A percentile compares a stretch with the other conserved stretches of the same genome.
Evolutionary conservation across 2,113 vertebrate genomes (phyloP).

Genomic region (Chinchilla lanigera): DNA sequence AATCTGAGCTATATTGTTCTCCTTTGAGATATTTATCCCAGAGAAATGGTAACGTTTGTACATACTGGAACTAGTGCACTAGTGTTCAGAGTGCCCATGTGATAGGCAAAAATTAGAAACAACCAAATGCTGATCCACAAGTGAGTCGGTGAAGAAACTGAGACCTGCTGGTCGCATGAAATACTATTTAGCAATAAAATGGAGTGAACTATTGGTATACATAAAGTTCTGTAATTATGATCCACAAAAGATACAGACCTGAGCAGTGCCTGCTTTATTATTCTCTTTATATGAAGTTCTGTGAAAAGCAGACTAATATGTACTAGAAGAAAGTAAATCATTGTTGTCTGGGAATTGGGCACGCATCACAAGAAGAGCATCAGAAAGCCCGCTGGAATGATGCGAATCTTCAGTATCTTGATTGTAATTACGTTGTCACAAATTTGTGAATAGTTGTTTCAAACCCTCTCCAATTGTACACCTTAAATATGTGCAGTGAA

Average conservation of each 20-base stretch:
- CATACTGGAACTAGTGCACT: not conserved
- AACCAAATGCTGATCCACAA: not conserved
- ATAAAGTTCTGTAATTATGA: not conserved
- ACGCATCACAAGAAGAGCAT: not conserved
- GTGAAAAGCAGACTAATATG: not conserved
- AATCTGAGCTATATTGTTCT: not conserved
- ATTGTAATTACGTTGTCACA: not conserved
- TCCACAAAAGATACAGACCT: not conserved
- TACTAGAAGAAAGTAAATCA: not conserved
- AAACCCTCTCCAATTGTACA: not conserved
- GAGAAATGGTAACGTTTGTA: not conserved
- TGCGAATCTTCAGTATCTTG: not conserved
- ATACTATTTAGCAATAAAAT: not conserved
- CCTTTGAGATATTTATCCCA: not conserved
- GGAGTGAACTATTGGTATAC: not conserved
- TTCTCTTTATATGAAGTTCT: not conserved
- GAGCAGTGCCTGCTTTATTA: not conserved
- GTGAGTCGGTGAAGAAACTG: not conserved
- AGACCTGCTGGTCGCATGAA: not conserved
- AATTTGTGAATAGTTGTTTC: not conserved
- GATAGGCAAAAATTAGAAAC: not conserved
- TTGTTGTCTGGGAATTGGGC: not conserved
- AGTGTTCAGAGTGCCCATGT: not conserved
- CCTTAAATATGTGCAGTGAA: not conserved
- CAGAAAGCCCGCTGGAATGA: not conserved